Evolutionary conservation across 2,113 vertebrate species (phyloP).

Genomic region (Axis porcinus): DNA sequence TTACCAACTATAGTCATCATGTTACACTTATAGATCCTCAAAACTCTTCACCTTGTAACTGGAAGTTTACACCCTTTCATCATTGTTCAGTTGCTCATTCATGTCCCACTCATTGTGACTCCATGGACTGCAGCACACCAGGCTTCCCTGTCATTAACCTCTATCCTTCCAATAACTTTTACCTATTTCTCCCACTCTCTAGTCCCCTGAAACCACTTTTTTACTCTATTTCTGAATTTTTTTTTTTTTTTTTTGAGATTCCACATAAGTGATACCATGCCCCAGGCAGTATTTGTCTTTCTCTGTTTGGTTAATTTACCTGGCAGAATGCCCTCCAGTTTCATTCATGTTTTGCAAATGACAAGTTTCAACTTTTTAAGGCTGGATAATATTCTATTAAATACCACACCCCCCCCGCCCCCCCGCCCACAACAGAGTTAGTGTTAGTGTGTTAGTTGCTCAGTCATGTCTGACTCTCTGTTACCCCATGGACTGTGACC

Average conservation of each 20-base stretch:
- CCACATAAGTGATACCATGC: neutral
- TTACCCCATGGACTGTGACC: neutral
- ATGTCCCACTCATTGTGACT: neutral
- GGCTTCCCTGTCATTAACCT: neutral
- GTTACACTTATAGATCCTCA: neutral
- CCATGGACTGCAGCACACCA: neutral
- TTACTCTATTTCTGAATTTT: neutral
- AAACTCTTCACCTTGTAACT: neutral
- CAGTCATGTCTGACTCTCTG: neutral
- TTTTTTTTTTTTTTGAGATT: neutral
- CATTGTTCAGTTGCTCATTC: neutral
- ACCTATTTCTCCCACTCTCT: neutral
- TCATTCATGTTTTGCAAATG: neutral
- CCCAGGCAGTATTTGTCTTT: neutral
- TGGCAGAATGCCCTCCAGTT: neutral
- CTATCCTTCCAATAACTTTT: neutral
- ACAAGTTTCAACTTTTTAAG: neutral
- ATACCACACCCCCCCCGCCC: fast-evolving
- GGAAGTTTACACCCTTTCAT: neutral
- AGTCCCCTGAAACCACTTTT: neutral
- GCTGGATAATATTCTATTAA: neutral
- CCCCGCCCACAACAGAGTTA: neutral
- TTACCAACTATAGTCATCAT: neutral
- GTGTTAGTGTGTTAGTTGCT: neutral
- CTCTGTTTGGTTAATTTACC: neutral